phyloP scores from a whole-genome alignment of 2,888 invertebrate genomes.

The Plebejus melissa region DNA sequence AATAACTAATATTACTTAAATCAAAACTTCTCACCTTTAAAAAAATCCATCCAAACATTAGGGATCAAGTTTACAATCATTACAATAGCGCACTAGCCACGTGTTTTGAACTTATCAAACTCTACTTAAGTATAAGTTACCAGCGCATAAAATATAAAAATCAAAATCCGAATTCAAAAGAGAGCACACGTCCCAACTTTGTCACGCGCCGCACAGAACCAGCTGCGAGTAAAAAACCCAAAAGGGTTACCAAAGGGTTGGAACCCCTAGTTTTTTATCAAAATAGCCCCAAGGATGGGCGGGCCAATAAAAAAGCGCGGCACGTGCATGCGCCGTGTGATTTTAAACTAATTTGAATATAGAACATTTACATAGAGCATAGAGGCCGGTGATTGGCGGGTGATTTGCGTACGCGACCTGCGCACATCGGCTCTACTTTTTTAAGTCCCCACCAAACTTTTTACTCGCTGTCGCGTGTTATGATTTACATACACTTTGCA shows the following conservation, averaged over 20 bases:
- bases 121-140: background rate
- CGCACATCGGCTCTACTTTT: slow-evolving; percentile 54
- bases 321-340: slow-evolving; percentile 75
- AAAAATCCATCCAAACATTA: background rate
- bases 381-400: slow-evolving; percentile 58
- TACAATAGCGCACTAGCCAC: background rate
- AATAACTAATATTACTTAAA: background rate
- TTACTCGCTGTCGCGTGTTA: slow-evolving; percentile 56
- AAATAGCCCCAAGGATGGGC: slow-evolving; percentile 58
- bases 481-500: slow-evolving; percentile 22
- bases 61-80: background rate
- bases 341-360: slow-evolving; percentile 78
- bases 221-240: slow-evolving; percentile 52
- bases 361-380: slow-evolving; percentile 67
- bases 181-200: slow-evolving; percentile 46
- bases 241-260: slow-evolving; percentile 72
- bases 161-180: background rate
- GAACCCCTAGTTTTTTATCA: slow-evolving; percentile 49
- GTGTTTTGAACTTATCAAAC: background rate
- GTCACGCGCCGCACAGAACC: slow-evolving; percentile 67
- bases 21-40: background rate
- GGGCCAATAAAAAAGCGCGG: slow-evolving; percentile 66
- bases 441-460: slow-evolving; percentile 59
- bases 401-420: slow-evolving; percentile 59
- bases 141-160: background rate